Conservation (phyloP, 2,797 vertebrate species). For the Girardinus metallicus region DNA sequence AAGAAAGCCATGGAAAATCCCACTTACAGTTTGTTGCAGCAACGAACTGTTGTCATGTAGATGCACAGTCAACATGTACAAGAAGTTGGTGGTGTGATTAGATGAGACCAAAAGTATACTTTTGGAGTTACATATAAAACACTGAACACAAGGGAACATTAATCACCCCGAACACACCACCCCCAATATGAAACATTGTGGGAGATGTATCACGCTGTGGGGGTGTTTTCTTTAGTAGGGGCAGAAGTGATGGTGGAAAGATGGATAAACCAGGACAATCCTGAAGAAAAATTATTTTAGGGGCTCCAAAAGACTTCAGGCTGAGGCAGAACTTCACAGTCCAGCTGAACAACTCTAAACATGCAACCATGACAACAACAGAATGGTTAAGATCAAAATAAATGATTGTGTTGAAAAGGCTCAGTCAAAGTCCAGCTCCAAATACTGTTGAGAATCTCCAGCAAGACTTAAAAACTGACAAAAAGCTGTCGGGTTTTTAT, state of each 20-base stretch:
- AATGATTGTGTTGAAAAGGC: background rate
- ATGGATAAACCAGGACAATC: background rate
- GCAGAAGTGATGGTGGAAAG: background rate
- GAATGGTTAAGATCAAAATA: background rate
- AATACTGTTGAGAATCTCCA: background rate
- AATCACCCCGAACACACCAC: too few species aligned
- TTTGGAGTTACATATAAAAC: too few species aligned
- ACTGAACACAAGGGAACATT: background rate
- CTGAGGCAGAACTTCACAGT: background rate
- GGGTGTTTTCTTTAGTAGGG: too few species aligned
- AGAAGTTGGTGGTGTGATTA: background rate
- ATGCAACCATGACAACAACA: background rate
- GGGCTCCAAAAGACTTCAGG: background rate
- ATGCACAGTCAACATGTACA: background rate
- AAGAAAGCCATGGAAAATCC: background rate
- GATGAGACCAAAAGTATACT: too few species aligned
- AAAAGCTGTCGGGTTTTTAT: background rate
- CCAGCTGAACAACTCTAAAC: background rate
- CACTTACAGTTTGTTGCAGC: background rate
- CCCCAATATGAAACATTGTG: too few species aligned
- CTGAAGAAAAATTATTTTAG: background rate
- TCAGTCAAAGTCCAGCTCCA: background rate
- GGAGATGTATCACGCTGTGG: too few species aligned
- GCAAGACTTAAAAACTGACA: conserved; percentile 2
- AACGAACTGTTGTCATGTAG: too few species aligned